These are phyloP conservation scores for Leiothrix lutea DNA, from an alignment of 2,113 vertebrate genomes.

Conservation along the genomic window DNA sequence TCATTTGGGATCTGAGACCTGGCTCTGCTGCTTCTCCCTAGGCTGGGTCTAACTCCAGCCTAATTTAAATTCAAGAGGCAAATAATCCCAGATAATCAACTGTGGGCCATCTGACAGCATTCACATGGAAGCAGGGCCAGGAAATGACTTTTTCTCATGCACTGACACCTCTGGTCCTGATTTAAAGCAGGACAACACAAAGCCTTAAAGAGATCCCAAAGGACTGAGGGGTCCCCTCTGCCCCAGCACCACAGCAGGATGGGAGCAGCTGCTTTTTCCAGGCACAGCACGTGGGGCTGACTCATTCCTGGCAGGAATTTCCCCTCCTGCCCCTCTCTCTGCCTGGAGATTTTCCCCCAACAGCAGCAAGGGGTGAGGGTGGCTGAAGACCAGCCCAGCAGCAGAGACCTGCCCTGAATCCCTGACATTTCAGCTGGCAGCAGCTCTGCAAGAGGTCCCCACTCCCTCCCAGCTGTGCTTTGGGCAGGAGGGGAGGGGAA, in stretches of 20 bases:
- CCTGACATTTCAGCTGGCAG: neutral
- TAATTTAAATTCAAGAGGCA: too few relatives aligned
- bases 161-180: too few relatives aligned
- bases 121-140: too few relatives aligned
- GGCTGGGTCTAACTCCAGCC: neutral
- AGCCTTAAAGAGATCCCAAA: neutral
- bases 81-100: too few relatives aligned
- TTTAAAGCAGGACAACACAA: neutral
- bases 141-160: too few relatives aligned
- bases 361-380: neutral
- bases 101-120: too few relatives aligned
- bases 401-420: neutral
- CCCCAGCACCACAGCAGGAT: neutral
- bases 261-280: slow-evolving; percentile 35
- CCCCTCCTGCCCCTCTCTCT: neutral
- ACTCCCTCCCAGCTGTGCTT: neutral
- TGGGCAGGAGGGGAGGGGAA: neutral
- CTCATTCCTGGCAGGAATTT: slow-evolving; percentile 7
- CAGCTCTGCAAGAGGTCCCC: neutral
- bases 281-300: neutral
- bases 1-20: neutral
- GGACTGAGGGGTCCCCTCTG: neutral
- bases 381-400: neutral
- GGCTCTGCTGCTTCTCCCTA: neutral
- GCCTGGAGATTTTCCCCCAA: neutral